phyloP scores from a whole-genome alignment of 2,888 invertebrate species.

The Chymomyza fuscimana region DNA sequence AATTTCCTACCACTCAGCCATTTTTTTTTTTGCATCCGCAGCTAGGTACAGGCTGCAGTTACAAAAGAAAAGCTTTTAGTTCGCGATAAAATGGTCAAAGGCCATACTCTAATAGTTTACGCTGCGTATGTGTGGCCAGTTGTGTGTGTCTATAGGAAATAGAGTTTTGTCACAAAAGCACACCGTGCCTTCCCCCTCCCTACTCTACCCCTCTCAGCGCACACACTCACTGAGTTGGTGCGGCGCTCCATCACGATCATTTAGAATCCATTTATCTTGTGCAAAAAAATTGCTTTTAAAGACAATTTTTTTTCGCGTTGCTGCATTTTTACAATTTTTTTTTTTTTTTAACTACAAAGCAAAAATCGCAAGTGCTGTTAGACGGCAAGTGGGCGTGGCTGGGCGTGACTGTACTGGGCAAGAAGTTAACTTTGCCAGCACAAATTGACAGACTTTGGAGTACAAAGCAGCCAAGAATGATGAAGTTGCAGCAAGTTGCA shows the following conservation, averaged over 20 bases:
- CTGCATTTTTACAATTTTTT: background rate
- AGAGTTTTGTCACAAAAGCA: background rate
- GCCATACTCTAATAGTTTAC: background rate
- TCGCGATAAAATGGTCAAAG: background rate
- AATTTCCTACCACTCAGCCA: no score
- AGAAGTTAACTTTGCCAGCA: background rate
- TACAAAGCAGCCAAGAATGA: background rate
- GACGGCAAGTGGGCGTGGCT: background rate
- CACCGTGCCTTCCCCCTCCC: background rate
- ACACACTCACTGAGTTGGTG: background rate
- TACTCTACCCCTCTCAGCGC: no score
- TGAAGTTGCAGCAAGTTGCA: background rate
- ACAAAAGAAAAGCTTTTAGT: conserved; percentile 4
- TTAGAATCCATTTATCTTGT: conserved; percentile 21
- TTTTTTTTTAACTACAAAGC: background rate
- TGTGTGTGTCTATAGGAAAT: background rate
- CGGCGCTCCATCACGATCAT: background rate
- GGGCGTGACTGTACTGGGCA: background rate
- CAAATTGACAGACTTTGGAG: background rate
- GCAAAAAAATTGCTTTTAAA: conserved; percentile 15
- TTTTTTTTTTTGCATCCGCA: no score
- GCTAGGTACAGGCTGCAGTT: no score
- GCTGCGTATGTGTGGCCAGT: background rate
- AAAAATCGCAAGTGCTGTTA: background rate
- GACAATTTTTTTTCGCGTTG: background rate